phyloP scores from a whole-genome alignment of 2,113 vertebrate species.

The Tupaia tana region DNA sequence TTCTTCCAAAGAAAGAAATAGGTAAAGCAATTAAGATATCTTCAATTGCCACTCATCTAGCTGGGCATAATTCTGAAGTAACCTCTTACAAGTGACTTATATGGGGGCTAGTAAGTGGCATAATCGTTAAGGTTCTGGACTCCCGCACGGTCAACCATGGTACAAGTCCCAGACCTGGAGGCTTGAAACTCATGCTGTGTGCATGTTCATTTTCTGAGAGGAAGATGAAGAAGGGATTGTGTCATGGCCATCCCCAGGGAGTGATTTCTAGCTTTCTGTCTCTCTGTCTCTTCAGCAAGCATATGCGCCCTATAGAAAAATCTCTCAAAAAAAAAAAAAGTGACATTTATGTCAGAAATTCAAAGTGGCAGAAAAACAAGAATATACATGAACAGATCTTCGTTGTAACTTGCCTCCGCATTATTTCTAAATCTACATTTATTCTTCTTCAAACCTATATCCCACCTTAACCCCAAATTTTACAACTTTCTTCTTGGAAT shows the following conservation, averaged over 20 bases:
- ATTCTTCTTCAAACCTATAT: background rate
- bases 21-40: background rate
- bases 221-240: no score
- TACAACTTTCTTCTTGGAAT: background rate
- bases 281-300: no score
- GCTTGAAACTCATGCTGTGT: no score
- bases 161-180: no score
- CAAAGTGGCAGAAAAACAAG: background rate
- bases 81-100: background rate
- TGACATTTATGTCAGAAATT: background rate
- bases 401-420: background rate
- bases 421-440: slow-evolving; percentile 18
- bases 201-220: no score
- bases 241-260: no score
- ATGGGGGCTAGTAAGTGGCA: background rate
- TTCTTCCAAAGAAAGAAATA: slow-evolving; percentile 27
- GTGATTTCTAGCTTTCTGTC: no score
- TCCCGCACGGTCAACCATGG: no score
- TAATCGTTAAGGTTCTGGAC: no score
- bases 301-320: no score
- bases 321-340: no score
- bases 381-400: background rate
- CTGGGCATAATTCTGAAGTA: background rate
- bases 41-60: background rate
- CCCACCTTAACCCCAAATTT: background rate